phyloP scores from a whole-genome alignment of 2,113 vertebrate genomes.

The Callaeas wilsoni region DNA sequence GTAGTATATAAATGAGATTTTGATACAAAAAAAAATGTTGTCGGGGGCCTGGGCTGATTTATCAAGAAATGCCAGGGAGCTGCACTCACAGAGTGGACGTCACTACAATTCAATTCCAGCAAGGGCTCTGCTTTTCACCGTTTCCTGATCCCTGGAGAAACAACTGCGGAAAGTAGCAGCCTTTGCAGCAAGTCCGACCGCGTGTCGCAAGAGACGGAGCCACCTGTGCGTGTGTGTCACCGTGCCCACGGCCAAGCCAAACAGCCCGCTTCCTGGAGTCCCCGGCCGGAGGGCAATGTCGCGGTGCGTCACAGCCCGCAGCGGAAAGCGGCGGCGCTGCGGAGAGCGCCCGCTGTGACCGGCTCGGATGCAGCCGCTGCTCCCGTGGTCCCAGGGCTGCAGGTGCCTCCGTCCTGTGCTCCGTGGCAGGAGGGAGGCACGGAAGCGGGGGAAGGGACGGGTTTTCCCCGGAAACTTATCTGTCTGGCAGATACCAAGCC shows the following conservation, averaged over 20 bases:
- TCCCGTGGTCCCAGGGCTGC: background rate
- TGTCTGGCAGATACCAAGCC: background rate
- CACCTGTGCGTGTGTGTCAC: constrained; percentile 17
- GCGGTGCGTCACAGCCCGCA: background rate
- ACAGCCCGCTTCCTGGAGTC: background rate
- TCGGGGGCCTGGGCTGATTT: background rate
- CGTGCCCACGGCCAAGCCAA: background rate
- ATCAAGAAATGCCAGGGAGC: background rate
- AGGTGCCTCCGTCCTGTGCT: background rate
- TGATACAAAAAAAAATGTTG: background rate
- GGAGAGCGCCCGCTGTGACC: background rate
- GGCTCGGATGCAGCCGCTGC: no score
- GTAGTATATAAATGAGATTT: background rate
- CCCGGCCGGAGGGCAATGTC: background rate
- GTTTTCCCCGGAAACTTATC: background rate
- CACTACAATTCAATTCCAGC: background rate
- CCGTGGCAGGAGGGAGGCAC: background rate
- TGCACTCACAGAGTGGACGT: background rate
- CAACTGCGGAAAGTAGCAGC: accelerated
- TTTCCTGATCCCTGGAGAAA: background rate
- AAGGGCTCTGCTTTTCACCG: background rate
- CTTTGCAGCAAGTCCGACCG: background rate
- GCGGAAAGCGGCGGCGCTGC: background rate
- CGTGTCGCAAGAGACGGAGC: background rate
- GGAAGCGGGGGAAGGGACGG: background rate